Conservation (phyloP, 92 coral and sea anemone species). For the Porites divaricata region DNA sequence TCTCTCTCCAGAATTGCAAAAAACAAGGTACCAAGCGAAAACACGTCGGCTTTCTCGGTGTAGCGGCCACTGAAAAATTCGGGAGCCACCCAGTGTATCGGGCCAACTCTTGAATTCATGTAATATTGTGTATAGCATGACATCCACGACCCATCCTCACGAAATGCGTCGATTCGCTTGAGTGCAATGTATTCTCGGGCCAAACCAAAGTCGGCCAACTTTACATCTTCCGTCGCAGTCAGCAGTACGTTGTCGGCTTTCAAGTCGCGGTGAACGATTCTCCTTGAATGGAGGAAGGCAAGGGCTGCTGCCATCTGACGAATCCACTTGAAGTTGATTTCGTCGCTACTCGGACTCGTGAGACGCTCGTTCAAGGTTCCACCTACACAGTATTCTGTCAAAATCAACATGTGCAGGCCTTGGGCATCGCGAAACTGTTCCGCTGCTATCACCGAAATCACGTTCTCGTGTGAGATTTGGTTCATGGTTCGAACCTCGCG, state of each 20-base stretch:
- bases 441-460: constrained; percentile 43
- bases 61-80: constrained; percentile 58
- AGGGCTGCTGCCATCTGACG: constrained; percentile 57
- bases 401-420: constrained; percentile 42
- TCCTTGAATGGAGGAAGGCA: constrained; percentile 36
- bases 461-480: constrained; percentile 50
- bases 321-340: constrained; percentile 68
- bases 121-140: constrained; percentile 29
- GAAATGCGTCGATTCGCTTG: constrained; percentile 24
- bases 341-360: constrained; percentile 40
- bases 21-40: constrained; percentile 74
- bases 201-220: constrained; percentile 83
- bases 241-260: constrained; percentile 76
- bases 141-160: constrained; percentile 22
- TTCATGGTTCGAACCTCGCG: constrained; percentile 55
- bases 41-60: constrained; percentile 73
- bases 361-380: constrained; percentile 77
- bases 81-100: constrained; percentile 74
- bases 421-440: background rate
- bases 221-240: constrained; percentile 57
- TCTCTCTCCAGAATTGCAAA: constrained; percentile 63
- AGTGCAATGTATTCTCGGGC: constrained; percentile 49
- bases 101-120: constrained; percentile 49
- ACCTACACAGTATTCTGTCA: constrained; percentile 75
- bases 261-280: constrained; percentile 69